A percentile compares a stretch with the other conserved stretches of the same genome.
Evolutionary conservation across 2,888 invertebrate genomes (phyloP).

Genomic region (Eueremaeus valkanovi): DNA sequence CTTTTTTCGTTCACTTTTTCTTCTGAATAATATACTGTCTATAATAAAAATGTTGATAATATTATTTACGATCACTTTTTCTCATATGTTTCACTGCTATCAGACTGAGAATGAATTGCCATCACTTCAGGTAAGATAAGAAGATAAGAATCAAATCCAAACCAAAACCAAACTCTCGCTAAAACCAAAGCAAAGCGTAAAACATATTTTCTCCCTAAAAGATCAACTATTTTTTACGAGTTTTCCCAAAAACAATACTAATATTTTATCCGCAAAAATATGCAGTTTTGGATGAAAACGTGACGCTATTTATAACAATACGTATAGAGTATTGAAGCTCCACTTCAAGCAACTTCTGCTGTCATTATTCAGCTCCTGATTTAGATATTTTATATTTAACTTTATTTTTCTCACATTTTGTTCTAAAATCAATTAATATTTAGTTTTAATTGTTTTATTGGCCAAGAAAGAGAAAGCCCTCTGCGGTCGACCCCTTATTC

Average conservation of each 20-base stretch:
- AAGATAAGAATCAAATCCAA: no score
- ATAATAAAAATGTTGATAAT: conserved; percentile 3
- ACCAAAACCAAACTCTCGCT: no score
- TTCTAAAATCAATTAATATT: neutral
- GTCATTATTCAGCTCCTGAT: neutral
- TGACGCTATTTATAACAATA: neutral
- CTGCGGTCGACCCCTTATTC: neutral
- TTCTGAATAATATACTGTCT: neutral
- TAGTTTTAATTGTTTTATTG: neutral
- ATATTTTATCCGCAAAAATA: no score
- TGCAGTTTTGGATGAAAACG: neutral
- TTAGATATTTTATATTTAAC: neutral
- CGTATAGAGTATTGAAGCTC: neutral
- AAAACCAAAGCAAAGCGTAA: no score
- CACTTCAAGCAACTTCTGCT: neutral
- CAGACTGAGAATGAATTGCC: neutral
- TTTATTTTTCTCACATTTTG: no score
- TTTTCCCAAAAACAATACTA: no score
- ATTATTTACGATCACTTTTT: neutral
- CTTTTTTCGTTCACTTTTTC: no score
- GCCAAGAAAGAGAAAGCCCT: conserved; percentile 4
- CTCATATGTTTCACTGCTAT: conserved; percentile 10
- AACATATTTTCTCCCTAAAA: no score
- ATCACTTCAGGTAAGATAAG: neutral
- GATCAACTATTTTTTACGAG: no score